Percentiles rank a stretch among this genome's conserved stretches.
Evolutionary conservation across 2,888 invertebrate genomes (phyloP).

Genomic region (Ochlodes sylvanus): DNA sequence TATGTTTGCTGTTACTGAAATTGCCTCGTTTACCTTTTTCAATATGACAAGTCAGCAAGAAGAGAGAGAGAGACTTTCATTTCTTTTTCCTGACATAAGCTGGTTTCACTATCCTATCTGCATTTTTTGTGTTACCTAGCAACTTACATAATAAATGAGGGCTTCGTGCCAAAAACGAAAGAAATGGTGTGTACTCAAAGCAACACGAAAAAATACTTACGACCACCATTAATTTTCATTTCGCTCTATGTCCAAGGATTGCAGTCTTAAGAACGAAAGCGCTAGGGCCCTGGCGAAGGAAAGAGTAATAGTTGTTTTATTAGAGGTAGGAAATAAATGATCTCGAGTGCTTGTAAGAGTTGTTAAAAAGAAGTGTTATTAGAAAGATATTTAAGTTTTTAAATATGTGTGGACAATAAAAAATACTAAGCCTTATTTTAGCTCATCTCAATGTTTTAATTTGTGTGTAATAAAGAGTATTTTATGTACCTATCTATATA

Average conservation of each 20-base stretch:
- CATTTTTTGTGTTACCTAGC: conserved; percentile 66
- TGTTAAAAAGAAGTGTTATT: conserved; percentile 13
- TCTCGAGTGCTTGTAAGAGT: conserved; percentile 17
- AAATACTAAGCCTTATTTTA: too few species aligned
- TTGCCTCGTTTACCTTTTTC: conserved; percentile 1
- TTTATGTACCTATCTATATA: too few species aligned
- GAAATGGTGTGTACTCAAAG: conserved; percentile 82
- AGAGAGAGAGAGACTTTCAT: not conserved
- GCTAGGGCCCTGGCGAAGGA: conserved; percentile 37
- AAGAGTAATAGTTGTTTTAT: conserved; percentile 38
- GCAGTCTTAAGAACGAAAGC: conserved; percentile 65
- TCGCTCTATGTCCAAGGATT: conserved; percentile 73
- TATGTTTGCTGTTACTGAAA: not conserved
- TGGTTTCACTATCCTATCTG: conserved; percentile 60
- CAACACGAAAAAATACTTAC: conserved; percentile 84
- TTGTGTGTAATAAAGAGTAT: too few species aligned
- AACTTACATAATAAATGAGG: conserved; percentile 81
- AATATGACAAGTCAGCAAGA: conserved; percentile 15
- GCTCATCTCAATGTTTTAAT: too few species aligned
- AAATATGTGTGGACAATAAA: too few species aligned
- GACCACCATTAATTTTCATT: conserved; percentile 83
- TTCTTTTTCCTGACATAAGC: conserved; percentile 36
- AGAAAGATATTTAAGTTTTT: not conserved
- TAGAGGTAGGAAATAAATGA: conserved; percentile 39
- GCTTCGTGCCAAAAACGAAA: conserved; percentile 77